These are phyloP conservation scores for Ectemnius cavifrons DNA, from an alignment of 2,888 invertebrate genomes.

Conservation along the genomic window DNA sequence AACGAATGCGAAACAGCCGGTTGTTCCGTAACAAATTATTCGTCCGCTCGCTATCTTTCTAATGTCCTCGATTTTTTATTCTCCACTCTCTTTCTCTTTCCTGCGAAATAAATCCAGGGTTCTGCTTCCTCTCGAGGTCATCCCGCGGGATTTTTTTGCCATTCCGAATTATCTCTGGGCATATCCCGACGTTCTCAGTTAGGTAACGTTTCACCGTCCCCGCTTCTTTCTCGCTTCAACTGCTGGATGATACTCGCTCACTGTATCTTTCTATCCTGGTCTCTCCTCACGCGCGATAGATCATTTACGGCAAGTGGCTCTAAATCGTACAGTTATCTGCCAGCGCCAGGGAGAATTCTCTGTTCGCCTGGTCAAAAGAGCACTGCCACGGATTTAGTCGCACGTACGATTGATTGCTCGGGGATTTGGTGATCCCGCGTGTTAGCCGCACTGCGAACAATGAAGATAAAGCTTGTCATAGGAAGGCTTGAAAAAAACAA, in stretches of 20 bases:
- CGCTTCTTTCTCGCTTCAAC: too few species aligned
- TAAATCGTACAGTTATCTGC: slow-evolving; percentile 38
- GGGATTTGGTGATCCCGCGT: too few species aligned
- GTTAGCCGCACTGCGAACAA: too few species aligned
- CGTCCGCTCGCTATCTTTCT: background rate
- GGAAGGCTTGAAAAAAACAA: too few species aligned
- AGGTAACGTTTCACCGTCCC: slow-evolving; percentile 2
- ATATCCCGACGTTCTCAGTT: slow-evolving; percentile 26
- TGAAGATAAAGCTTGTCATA: too few species aligned
- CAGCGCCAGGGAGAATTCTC: slow-evolving; percentile 19
- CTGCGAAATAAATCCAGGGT: slow-evolving; percentile 13
- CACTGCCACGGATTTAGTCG: background rate
- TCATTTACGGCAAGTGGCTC: slow-evolving; percentile 35
- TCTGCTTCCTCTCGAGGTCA: slow-evolving; percentile 24
- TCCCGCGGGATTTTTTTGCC: slow-evolving; percentile 12
- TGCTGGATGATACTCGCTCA: slow-evolving; percentile 4
- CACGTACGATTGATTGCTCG: too few species aligned
- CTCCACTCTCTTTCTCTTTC: slow-evolving; percentile 15
- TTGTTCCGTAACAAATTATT: too few species aligned
- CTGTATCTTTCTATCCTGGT: background rate
- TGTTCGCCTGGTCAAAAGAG: slow-evolving; percentile 8
- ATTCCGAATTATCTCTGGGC: slow-evolving; percentile 32
- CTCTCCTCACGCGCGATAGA: slow-evolving; percentile 21
- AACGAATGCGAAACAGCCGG: too few species aligned
- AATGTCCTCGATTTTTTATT: slow-evolving; percentile 5